Evolutionary conservation across 64 coral and sea anemone genomes (phyloP), one percentile per base, ranked within the genome.

Genomic region (Hydrozoanthus tunicans): DNA sequence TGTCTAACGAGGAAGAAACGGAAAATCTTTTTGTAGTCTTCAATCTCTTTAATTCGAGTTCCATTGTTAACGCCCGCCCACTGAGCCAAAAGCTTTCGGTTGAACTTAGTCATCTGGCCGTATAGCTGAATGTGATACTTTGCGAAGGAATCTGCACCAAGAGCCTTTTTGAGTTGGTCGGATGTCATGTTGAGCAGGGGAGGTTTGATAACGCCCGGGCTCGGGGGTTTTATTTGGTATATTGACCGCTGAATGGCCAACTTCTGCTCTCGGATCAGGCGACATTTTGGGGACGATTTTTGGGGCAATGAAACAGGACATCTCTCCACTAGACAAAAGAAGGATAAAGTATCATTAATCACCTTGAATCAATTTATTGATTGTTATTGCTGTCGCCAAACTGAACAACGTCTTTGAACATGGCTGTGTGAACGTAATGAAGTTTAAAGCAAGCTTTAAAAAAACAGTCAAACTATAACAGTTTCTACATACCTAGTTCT

Each of bases 21-120:
- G 55, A 83, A 83, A 67, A 83, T 83, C 62, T 83, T 83, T 51
- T 68, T 67, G 26, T 68, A 83, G 62, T 83, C 81, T 66, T 83
- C 81, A 7, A 83, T 83, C 15, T 83, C 23, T 83, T 51, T 17
- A 55, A 83, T 83, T 32, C 27, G 60, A n/a, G 62, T 69, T 8
- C 81, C 81, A 6, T 54, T 68, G 60, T 83, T 83, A 7, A 66
- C 81, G 51, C 15, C 67, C 2, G 3, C 15, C 81, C 81, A 83
- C 7, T 66, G 17, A 7, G 27, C 43, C 7, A 83, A 25, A 13
- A 83, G 62, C 5, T 83, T 83, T 5, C 15, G 2, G 51, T 83
- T 68, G 81, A 53, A 83, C 6, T 1, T 0, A 52, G 14, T 60
- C 81, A 68, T 83, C 20, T 67, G 61, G 9, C 32, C 3, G 14